Evolutionary conservation across 2,113 vertebrate species (phyloP).

Genomic region (Rhabdomys dilectus): DNA sequence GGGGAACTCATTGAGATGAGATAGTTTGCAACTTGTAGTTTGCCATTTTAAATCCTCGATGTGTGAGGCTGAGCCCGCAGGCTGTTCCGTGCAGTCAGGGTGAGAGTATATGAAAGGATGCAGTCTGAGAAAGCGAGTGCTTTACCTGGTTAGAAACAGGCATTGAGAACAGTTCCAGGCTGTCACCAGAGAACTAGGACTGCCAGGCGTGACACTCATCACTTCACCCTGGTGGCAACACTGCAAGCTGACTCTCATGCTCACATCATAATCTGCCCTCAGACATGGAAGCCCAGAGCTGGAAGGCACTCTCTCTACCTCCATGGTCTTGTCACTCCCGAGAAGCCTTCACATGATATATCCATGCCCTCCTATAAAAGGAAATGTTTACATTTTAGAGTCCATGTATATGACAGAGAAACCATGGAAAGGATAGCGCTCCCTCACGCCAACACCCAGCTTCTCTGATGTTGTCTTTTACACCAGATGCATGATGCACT

Average conservation of each 20-base stretch:
- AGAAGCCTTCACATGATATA: not conserved
- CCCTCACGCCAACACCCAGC: fast-evolving
- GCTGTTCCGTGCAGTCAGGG: fast-evolving
- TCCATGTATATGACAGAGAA: not conserved
- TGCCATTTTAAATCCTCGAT: too few relatives aligned
- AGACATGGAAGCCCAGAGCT: not conserved
- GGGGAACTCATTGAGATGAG: not conserved
- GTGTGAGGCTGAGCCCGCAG: fast-evolving
- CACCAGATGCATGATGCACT: fast-evolving
- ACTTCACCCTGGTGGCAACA: not conserved
- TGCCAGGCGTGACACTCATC: fast-evolving
- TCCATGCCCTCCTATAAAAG: not conserved
- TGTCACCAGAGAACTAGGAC: not conserved
- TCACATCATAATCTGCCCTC: not conserved
- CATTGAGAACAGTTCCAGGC: not conserved
- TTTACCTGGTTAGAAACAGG: not conserved
- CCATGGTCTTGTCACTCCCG: too few relatives aligned
- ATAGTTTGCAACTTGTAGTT: not conserved
- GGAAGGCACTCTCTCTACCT: fast-evolving
- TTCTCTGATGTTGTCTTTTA: fast-evolving
- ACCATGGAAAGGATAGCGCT: fast-evolving
- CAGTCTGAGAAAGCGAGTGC: not conserved
- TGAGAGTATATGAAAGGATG: fast-evolving
- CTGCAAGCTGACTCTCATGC: fast-evolving
- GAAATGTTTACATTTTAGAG: not conserved